Evolutionary conservation across 1,140 invertebrate genomes (phyloP).

Genomic region (Ceratoteleas bidentatus): DNA sequence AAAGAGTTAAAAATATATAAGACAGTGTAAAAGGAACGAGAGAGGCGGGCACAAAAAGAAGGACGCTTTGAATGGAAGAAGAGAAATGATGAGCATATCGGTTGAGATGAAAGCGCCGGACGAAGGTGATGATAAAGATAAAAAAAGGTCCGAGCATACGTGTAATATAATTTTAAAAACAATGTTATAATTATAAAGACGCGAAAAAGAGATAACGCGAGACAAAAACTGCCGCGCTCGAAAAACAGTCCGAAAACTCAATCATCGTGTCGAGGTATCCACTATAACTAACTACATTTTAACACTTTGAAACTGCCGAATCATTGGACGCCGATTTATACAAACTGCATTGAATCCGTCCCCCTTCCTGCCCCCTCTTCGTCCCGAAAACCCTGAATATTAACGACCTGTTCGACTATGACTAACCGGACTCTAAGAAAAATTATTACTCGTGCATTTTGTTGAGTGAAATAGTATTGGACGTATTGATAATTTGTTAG

Average conservation of each 20-base stretch:
- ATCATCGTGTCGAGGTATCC: slow-evolving; percentile 21
- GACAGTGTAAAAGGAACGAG: slow-evolving; percentile 31
- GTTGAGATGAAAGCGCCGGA: slow-evolving; percentile 39
- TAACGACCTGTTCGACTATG: slow-evolving; percentile 4
- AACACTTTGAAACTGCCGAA: slow-evolving; percentile 31
- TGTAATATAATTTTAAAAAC: slow-evolving; percentile 46
- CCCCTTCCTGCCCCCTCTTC: slow-evolving; percentile 2
- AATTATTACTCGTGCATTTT: too few species aligned
- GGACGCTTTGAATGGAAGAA: slow-evolving; percentile 46
- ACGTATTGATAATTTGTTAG: too few species aligned
- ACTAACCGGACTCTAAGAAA: neutral
- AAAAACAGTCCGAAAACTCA: slow-evolving; percentile 39
- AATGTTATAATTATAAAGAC: slow-evolving; percentile 37
- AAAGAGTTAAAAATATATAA: slow-evolving; percentile 39
- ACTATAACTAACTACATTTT: slow-evolving; percentile 47
- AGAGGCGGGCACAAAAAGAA: slow-evolving; percentile 46
- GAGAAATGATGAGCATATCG: slow-evolving; percentile 48
- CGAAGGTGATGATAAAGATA: slow-evolving; percentile 50
- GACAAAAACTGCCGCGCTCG: slow-evolving; percentile 4
- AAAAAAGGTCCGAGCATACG: slow-evolving; percentile 26
- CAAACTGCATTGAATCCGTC: slow-evolving; percentile 27
- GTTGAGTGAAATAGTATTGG: too few species aligned
- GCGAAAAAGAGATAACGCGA: slow-evolving; percentile 15
- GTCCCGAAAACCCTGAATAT: neutral
- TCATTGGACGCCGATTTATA: slow-evolving; percentile 40